These are phyloP conservation scores for Microcebus lehilahytsara DNA, from an alignment of 2,113 vertebrate genomes.

Conservation along the genomic window DNA sequence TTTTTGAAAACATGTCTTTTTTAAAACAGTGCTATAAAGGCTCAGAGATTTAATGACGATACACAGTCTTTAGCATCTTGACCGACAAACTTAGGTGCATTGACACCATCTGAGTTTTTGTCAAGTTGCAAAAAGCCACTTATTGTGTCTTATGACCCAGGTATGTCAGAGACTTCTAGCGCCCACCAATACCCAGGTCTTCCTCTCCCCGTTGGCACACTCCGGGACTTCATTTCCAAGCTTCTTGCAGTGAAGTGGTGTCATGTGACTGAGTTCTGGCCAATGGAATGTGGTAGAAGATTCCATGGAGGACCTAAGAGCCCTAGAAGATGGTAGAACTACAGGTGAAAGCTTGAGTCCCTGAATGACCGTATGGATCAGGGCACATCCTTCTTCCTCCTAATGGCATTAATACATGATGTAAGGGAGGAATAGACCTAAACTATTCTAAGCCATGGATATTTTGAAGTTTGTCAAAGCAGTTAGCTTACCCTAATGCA, in stretches of 20 bases:
- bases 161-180: background rate
- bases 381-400: background rate
- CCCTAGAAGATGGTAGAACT: background rate
- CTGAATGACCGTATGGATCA: background rate
- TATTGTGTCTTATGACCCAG: background rate
- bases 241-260: background rate
- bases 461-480: background rate
- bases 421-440: background rate
- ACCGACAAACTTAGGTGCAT: background rate
- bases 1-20: background rate
- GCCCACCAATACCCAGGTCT: fast-evolving
- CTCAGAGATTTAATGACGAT: background rate
- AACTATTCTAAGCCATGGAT: background rate
- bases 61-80: background rate
- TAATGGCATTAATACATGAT: background rate
- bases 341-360: background rate
- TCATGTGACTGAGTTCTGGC: background rate
- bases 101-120: background rate
- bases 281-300: background rate
- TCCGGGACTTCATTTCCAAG: background rate
- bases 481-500: background rate
- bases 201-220: background rate
- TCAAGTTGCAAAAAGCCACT: background rate
- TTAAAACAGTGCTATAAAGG: background rate
- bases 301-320: fast-evolving